Evolutionary conservation across 23 tunicate genomes (phyloP), one percentile per base, ranked within the genome.

Genomic region (Trididemnum nubilum): DNA sequence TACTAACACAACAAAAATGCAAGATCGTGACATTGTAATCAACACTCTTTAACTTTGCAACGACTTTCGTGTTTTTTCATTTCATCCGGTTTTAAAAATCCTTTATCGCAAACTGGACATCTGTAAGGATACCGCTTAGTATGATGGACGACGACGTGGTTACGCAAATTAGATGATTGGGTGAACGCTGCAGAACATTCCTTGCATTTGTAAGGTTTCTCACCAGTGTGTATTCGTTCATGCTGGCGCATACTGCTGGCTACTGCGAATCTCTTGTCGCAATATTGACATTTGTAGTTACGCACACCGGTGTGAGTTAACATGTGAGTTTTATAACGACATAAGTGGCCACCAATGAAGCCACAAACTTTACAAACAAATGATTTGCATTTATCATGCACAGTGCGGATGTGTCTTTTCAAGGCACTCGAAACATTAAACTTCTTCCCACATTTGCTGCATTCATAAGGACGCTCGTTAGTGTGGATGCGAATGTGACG

Each of bases 291-390:
- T 29, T 83, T 61, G 81, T 59, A 73, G 7, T 77, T 49, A 18
- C 78, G 75, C 37, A 63, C 83, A 33, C 89, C 83, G 22, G 89
- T 77, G 83, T 85, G 89, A 49, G 70, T 78, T 51, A 63, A 38
- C 51, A 60, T 40, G 86, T 87, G 91, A 1, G 1, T 49, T 32
- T 15, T 81, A 33, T 72, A 76, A 36, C 54, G 39, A 30, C 85
- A 3, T 22, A 26, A 29, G 1, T n/a, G 70, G 0, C 82, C 91
- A 79, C 81, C 73, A 24, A n/a, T 35, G 9, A 28, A 40, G 4
- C 87, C 93, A 77, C 93, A 88, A 54, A 65, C 49, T 29, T 50
- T 51, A 39, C 93, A 88, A 51, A 82, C 69, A 71, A 31, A 82
- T 5, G 39, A 7, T 76, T 65, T 38, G 37, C 51, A 3, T 64